Evolutionary conservation across 2,888 invertebrate species (phyloP), one percentile per base, ranked within the genome.

Genomic region (Acrobasis consociella): DNA sequence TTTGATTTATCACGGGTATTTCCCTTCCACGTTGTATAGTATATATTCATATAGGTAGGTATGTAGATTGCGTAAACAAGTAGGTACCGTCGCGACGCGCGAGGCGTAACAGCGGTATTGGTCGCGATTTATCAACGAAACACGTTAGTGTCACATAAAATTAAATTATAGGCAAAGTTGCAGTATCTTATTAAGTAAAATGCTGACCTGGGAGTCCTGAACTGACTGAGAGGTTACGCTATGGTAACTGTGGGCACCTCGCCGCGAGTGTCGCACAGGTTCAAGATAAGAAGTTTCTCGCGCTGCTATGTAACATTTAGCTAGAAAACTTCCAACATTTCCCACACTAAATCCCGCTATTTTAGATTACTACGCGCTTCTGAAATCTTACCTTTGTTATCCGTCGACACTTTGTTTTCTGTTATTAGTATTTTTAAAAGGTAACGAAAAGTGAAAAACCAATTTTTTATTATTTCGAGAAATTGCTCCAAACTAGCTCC

Each of bases 141-240:
- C 77, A 79, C 77, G 76, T 78, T 74, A 76, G 64, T 74, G 84
- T 80, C 81, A 80, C 83, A 81, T 83, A 80, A 85, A 85, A 79
- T 82, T 78, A 82, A 85, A 75, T 83, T 80, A 85, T 80, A 56
- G 76, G 72, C 58, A 50, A 80, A 80, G 77, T 84, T 81, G 72
- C 72, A 74, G 69, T 72, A 67, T 72, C 73, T 73, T 76, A 72
- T 76, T 75, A 76, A 67, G 68, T 66, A 69, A 72, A 72, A 71
- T 68, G 72, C 70, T 73, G 73, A 72, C 74, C 73, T 65, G 70
- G 69, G 67, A n/a, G n/a, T n/a, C n/a, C n/a, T n/a, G n/a, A n/a
- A n/a, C n/a, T n/a, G n/a, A 67, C 46, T n/a, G 52, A 39, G 42
- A 39, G 51, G 51, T 31, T 52, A 31, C 13, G 9, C n/a, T 11